Base-by-base conservation (phyloP, 2,797 vertebrate genomes). In the Phataginus tetradactyla region DNA sequence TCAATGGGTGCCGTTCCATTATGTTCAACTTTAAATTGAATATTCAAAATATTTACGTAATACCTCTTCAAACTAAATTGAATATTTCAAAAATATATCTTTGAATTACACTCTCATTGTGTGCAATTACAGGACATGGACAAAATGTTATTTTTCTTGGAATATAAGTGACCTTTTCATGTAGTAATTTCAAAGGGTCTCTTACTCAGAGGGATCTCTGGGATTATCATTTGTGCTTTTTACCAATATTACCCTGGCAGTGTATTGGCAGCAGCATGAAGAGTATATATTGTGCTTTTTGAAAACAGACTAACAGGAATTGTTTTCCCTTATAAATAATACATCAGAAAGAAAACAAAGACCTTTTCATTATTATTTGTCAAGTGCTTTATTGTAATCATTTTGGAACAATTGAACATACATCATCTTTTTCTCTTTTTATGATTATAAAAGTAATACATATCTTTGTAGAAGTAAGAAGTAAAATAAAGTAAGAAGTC, bases 21-120 rank as follows among this genome's bases (percentile, higher is more conserved):
- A 63, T 77, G 81, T 34, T 94, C 89, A 96, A 96, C 66, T 90
- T 93, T 92, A 89, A 97, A 97, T 81, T 72, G 86, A 85, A 94
- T 93, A 96, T 93, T 97, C 83, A 96, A 89, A 97, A 95, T 96
- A 84, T 95, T 97, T 95, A 94, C 64, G 39, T 64, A 96, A 96
- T 94, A 25, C 66, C 72, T 87, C 89, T 91, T 93, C 91, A 93
- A 85, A 85, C 29, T 37, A 75, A 96, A 95, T 90, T 94, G 88
- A 84, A 97, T 95, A 64, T 79, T 96, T 95, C 78, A 94, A 81
- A 86, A 75, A 78, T 69, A 91, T 72, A 72, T 84, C 94, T 96
- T 93, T 86, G 91, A 96, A 96, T 86, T 90, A 86, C 29, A 75
- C 51, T 59, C 55, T 91, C 75, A 95, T 89, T 96, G 89, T 96